Percentiles rank a stretch among this genome's conserved stretches.
Evolutionary conservation across 1,140 invertebrate species (phyloP).

Genomic region (Leptestheria dahalacensis): DNA sequence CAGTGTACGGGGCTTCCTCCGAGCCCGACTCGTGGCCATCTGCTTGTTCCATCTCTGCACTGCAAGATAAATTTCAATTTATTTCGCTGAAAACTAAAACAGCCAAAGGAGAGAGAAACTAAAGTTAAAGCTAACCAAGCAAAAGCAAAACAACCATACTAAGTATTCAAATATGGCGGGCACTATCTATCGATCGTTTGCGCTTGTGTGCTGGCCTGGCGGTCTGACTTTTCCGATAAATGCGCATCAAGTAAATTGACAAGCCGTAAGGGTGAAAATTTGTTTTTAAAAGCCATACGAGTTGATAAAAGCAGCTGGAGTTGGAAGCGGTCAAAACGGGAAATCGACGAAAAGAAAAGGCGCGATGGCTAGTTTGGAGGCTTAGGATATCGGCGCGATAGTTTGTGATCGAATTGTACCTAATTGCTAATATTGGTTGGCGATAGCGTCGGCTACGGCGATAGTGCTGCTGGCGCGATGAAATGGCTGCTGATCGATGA

Average conservation of each 20-base stretch:
- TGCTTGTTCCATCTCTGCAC: slow-evolving; percentile 1
- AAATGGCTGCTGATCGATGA: background rate
- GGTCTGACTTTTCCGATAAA: too few relatives aligned
- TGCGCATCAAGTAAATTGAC: too few relatives aligned
- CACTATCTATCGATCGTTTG: background rate
- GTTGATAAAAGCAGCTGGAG: background rate
- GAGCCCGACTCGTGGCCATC: slow-evolving; percentile 2
- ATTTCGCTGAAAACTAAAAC: too few relatives aligned
- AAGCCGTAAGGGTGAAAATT: too few relatives aligned
- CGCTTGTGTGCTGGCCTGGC: too few relatives aligned
- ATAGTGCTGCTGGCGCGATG: too few relatives aligned
- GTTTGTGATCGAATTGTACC: background rate
- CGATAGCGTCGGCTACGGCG: background rate
- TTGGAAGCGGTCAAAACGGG: background rate
- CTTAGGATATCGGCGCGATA: background rate
- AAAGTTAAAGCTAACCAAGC: too few relatives aligned
- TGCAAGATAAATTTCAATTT: background rate
- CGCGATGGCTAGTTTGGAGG: background rate
- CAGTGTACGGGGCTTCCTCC: slow-evolving; percentile 13
- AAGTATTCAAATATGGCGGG: background rate
- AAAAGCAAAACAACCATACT: too few relatives aligned
- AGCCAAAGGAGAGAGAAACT: too few relatives aligned
- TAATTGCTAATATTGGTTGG: background rate
- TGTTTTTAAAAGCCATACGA: background rate
- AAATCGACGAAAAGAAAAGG: background rate